phyloP scores from a whole-genome alignment of 2,888 invertebrate genomes.

The Reticulitermes lucifugus region DNA sequence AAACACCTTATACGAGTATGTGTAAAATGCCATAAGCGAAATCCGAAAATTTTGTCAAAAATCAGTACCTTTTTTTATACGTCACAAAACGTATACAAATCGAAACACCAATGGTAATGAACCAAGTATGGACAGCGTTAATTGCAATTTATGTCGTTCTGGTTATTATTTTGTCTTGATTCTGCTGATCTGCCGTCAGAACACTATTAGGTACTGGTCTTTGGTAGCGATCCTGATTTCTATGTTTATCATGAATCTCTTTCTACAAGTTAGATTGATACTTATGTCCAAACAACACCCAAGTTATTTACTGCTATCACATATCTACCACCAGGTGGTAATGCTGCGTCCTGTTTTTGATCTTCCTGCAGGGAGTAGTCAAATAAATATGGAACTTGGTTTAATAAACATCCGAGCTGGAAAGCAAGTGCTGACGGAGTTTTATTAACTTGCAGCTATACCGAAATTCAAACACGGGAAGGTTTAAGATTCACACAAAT shows the following conservation, averaged over 20 bases:
- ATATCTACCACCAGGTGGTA: slow-evolving; percentile 14
- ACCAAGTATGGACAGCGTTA: too few species aligned
- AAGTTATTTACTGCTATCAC: slow-evolving; percentile 4
- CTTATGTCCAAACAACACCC: slow-evolving; percentile 5
- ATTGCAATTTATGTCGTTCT: too few species aligned
- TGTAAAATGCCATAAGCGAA: too few species aligned
- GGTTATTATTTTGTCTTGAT: not conserved
- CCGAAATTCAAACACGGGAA: not conserved
- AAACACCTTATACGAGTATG: too few species aligned
- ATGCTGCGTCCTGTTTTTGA: not conserved
- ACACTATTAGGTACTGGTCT: not conserved
- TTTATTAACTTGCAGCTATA: slow-evolving; percentile 15
- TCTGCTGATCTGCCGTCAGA: not conserved
- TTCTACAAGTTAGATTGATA: slow-evolving; percentile 5
- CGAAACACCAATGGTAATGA: too few species aligned
- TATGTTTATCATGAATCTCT: not conserved
- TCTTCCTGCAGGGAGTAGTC: not conserved
- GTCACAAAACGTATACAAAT: too few species aligned
- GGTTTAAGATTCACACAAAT: slow-evolving; percentile 7
- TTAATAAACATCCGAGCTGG: not conserved
- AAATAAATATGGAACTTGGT: slow-evolving; percentile 13
- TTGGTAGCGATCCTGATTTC: not conserved
- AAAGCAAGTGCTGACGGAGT: slow-evolving; percentile 9
- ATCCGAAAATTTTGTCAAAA: too few species aligned
- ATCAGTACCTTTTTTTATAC: too few species aligned